Evolutionary conservation across 2,888 invertebrate species (phyloP), one percentile per base, ranked within the genome.

Genomic region (Drosophila prostipennis): DNA sequence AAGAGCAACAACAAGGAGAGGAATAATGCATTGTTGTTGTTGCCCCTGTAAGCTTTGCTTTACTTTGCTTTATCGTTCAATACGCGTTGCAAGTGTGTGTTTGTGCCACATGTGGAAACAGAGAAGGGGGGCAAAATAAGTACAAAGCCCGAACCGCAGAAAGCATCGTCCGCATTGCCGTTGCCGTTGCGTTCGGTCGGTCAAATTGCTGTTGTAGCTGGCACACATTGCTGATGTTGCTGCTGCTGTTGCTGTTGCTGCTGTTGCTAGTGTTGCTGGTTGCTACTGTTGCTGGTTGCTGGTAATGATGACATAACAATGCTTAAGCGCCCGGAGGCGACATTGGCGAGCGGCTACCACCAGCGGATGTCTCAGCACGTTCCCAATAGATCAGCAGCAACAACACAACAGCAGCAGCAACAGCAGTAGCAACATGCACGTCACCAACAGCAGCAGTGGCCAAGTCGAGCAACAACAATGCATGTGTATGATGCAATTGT

Each of bases 251-350:
- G 54, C 6, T 57, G 39, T 1, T 65, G 40, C 5, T 56, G 16
- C 4, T 26, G 63, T n/a, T 65, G 70, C 13, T 78, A 77, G 78
- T 72, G 70, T 48, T 60, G 56, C 14, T 42, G 19, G 45, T 71
- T 76, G 53, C 56, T 52, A 36, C 29, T 29, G 45, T 32, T 56
- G 56, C n/a, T 74, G 72, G 65, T 76, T 65, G 77, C 81, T 84
- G 82, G 78, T 78, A 79, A 80, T 86, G 83, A 86, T 83, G 86
- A 84, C 84, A 86, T 84, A 84, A 86, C 84, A 84, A 84, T 84
- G 86, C 84, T 86, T 73, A 76, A 83, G 83, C 83, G 83, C 86
- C 83, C 64, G 73, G 74, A 60, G 78, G 82, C 82, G 72, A 72
- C 79, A 83, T 76, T 77, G 80, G 77, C 64, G 79, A 79, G 71